phyloP scores from a whole-genome alignment of 1,140 invertebrate species.

The Papilio xuthus region DNA sequence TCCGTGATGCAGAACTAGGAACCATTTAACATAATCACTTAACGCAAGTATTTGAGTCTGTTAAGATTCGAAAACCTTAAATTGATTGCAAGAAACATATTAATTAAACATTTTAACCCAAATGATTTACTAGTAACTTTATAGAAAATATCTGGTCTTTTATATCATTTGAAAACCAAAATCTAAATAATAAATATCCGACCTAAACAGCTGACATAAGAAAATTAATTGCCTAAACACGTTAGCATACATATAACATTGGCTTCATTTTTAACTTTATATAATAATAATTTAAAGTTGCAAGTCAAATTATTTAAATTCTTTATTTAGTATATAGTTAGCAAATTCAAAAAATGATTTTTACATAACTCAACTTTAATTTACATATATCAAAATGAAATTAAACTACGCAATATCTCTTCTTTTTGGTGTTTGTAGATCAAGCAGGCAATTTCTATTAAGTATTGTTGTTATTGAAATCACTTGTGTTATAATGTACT shows the following conservation, averaged over 20 bases:
- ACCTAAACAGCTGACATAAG: constrained; percentile 1
- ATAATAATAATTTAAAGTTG: not conserved
- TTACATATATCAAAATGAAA: not conserved
- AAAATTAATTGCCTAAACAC: not conserved
- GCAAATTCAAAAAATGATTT: not conserved
- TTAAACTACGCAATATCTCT: not conserved
- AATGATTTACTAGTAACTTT: not conserved
- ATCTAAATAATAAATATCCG: not conserved
- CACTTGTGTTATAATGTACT: not conserved
- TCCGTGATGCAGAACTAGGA: not conserved
- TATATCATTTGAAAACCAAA: not conserved
- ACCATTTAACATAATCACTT: not conserved
- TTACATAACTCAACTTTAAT: not conserved
- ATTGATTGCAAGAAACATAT: not conserved
- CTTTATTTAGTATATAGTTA: not conserved
- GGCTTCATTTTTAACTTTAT: not conserved
- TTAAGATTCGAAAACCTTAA: too few relatives aligned
- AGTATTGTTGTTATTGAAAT: not conserved
- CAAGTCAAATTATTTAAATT: not conserved
- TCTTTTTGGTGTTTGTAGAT: not conserved
- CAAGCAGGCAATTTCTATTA: not conserved
- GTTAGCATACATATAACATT: not conserved
- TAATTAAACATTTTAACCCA: not conserved
- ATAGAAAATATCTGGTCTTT: not conserved
- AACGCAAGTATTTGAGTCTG: not conserved